Evolutionary conservation across 2,888 invertebrate species (phyloP).

Genomic region (Agonopterix heracliana): DNA sequence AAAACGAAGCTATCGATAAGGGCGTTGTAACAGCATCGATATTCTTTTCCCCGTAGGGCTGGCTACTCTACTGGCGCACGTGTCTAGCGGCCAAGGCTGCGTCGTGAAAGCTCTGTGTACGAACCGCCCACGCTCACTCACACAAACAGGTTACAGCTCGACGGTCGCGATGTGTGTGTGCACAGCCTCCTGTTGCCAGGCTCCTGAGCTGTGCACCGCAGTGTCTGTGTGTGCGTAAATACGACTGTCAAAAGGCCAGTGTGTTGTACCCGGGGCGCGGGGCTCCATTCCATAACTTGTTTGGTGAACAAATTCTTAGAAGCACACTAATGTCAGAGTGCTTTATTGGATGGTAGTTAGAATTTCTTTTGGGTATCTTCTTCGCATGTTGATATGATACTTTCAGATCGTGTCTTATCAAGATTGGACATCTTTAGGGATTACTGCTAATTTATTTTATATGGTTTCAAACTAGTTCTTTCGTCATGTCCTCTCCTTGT

Average conservation of each 20-base stretch:
- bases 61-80: constrained; percentile 65
- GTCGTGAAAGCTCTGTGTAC: constrained; percentile 66
- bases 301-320: constrained; percentile 66
- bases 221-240: constrained; percentile 28
- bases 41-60: not conserved
- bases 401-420: not conserved
- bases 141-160: constrained; percentile 16
- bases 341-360: constrained; percentile 33
- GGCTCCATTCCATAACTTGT: constrained; percentile 52
- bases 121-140: constrained; percentile 44
- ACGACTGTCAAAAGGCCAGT: constrained; percentile 28
- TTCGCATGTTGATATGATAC: constrained; percentile 13
- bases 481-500: not conserved
- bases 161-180: not conserved
- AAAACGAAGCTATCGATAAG: too few species aligned
- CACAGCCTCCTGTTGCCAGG: constrained; percentile 12
- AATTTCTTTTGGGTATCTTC: constrained; percentile 38
- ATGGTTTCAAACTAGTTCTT: not conserved
- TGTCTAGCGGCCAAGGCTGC: constrained; percentile 74
- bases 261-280: constrained; percentile 17
- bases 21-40: too few species aligned
- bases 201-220: constrained; percentile 13
- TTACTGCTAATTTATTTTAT: not conserved
- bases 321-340: constrained; percentile 51
- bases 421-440: not conserved